Conservation (phyloP, 2,888 invertebrate species). For the Drosophila mimetica region DNA sequence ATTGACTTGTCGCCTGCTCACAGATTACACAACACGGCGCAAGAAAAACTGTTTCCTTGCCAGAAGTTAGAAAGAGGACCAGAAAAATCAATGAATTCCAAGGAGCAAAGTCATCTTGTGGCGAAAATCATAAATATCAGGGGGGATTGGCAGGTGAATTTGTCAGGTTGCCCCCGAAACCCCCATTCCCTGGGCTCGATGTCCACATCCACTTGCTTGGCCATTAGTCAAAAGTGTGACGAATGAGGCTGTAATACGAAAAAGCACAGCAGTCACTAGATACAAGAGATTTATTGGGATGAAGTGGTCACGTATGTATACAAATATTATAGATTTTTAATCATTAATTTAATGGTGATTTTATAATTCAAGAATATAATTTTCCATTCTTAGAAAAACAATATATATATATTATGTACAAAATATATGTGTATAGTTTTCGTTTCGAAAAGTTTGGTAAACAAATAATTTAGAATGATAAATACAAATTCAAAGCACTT, state of each 20-base stretch:
- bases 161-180: constrained; percentile 51
- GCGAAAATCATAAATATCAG: constrained; percentile 75
- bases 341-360: no score
- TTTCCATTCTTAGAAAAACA: no score
- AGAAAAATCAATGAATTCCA: constrained; percentile 42
- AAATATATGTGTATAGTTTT: no score
- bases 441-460: no score
- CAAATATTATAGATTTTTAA: no score
- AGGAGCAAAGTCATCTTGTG: constrained; percentile 47
- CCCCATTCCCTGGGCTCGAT: background rate
- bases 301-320: no score
- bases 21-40: constrained; percentile 66
- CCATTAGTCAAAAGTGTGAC: constrained; percentile 74
- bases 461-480: background rate
- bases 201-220: constrained; percentile 40
- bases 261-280: background rate
- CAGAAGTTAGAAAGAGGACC: constrained; percentile 1
- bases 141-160: constrained; percentile 68
- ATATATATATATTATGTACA: no score
- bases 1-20: constrained; percentile 74
- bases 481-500: background rate
- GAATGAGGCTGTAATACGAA: constrained; percentile 47
- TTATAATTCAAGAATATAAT: no score
- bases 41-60: constrained; percentile 9
- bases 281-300: constrained; percentile 5